phyloP scores from a whole-genome alignment of 2,113 vertebrate genomes.

The Galbula dea region DNA sequence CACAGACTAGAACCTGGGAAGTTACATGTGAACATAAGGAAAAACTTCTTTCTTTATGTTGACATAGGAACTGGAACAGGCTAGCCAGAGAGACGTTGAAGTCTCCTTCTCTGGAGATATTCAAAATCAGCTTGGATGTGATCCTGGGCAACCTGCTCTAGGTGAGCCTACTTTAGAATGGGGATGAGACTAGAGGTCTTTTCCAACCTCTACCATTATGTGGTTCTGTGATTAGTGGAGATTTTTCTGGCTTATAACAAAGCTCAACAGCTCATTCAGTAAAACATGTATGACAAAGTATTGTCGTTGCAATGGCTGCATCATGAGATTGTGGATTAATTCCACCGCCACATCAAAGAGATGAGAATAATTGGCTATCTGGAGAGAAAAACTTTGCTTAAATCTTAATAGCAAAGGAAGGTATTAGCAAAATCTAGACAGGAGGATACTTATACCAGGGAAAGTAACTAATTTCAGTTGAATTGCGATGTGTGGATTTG shows the following conservation, averaged over 20 bases:
- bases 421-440: not conserved
- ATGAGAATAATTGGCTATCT: not conserved
- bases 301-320: not conserved
- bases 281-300: not conserved
- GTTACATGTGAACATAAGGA: not conserved
- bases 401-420: not conserved
- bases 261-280: not conserved
- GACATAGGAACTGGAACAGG: not conserved
- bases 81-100: not conserved
- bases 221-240: not conserved
- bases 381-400: not conserved
- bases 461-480: constrained; percentile 1
- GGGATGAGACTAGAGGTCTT: not conserved
- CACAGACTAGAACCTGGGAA: not conserved
- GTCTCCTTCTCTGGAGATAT: not conserved
- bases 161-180: not conserved
- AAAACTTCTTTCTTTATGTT: not conserved
- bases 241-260: not conserved
- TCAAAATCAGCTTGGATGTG: not conserved
- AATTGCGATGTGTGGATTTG: not conserved
- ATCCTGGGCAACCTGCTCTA: not conserved
- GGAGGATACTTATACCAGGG: not conserved
- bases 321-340: not conserved
- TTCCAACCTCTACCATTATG: not conserved
- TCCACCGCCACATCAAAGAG: not conserved